Evolutionary conservation across 2,113 vertebrate species (phyloP), one percentile per base, ranked within the genome.

Genomic region (Probosciger aterrimus): DNA sequence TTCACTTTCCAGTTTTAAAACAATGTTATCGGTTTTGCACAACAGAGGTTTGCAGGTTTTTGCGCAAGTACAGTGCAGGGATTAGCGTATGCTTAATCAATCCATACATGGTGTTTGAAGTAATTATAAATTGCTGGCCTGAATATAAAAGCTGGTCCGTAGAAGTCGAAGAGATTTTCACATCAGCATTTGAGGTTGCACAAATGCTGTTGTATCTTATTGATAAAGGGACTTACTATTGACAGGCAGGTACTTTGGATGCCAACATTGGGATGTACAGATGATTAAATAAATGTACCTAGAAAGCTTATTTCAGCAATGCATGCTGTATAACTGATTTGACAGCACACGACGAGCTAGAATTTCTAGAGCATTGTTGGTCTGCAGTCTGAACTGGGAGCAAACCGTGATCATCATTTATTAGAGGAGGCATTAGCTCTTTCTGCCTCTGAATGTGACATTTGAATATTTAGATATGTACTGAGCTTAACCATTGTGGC

Each of bases 281-380:
- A 86, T 96, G 92, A 95, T 94, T 92, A 96, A 95, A 94, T 93
- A 93, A 93, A 86, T 86, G 73, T 93, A 81, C 86, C 76, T 88
- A 68, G 88, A 96, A 94, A 86, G 80, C 73, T 82, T 62, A 46
- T 87, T 73, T 81, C 63, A 88, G 83, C 77, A 95, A 50, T 77
- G 60, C 0, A 0, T 94, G 88, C 68, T 81, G 82, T 93, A 75
- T 94, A 86, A 71, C 86, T 90, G 80, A 94, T 93, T 82, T 94
- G 86, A 88, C 69, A 93, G 86, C 35, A 69, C 28, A 37, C 30
- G 93, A 81, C 5, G 44, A 86, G 62, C 62, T 75, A 23, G 69
- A 88, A 86, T 95, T 89, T 95, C 88, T 64, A 86, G 85, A 96
- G 52, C 50, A 23, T n/a, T 81, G 73, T 53, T 94, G 69, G 68